Evolutionary conservation across 2,113 vertebrate genomes (phyloP).

Genomic region (Protobothrops mucrosquamatus): DNA sequence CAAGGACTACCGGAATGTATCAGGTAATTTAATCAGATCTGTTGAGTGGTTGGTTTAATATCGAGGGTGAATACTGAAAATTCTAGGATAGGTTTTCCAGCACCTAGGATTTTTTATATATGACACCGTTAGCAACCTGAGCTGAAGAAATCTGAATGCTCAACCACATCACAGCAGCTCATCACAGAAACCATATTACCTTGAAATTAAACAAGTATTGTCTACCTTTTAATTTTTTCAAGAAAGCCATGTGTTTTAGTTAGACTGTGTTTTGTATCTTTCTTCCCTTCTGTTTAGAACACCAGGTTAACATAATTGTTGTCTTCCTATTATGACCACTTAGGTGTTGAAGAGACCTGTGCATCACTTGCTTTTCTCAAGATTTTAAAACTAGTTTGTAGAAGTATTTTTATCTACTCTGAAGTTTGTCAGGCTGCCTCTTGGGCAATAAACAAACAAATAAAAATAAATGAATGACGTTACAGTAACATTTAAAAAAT

Average conservation of each 20-base stretch:
- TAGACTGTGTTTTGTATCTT: not conserved
- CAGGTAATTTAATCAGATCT: not conserved
- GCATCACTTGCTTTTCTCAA: not conserved
- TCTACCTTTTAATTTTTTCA: not conserved
- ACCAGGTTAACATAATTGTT: not conserved
- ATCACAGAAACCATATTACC: not conserved
- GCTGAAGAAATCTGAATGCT: not conserved
- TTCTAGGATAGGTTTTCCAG: not conserved
- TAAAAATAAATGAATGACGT: not conserved
- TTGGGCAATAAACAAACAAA: not conserved
- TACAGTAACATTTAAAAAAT: not conserved
- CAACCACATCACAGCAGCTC: not conserved
- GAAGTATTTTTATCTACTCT: not conserved
- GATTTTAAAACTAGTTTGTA: not conserved
- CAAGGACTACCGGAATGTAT: not conserved
- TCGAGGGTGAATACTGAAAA: not conserved
- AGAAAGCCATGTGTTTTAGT: not conserved
- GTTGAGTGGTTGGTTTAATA: not conserved
- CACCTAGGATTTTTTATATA: not conserved
- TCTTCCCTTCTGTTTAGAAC: not conserved
- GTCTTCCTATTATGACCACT: not conserved
- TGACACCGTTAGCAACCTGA: not conserved
- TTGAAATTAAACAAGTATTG: not conserved
- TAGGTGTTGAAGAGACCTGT: not conserved
- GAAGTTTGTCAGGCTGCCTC: not conserved